These are phyloP conservation scores for Microcebus lehilahytsara DNA, from an alignment of 2,113 vertebrate genomes.

Conservation along the genomic window DNA sequence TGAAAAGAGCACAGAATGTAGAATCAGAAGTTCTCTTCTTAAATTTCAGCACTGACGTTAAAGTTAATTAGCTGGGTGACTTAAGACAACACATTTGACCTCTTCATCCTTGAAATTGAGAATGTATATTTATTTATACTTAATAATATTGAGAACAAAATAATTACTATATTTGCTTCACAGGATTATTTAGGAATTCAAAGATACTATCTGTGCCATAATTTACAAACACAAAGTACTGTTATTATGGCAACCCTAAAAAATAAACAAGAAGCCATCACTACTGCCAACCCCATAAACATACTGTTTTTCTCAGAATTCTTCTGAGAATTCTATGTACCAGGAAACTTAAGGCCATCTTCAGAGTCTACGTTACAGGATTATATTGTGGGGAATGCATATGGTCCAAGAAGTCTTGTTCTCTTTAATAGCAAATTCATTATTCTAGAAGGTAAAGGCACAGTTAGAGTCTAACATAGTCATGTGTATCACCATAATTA, in stretches of 20 bases:
- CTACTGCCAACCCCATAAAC: background rate
- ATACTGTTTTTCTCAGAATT: background rate
- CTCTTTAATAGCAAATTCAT: background rate
- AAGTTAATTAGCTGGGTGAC: background rate
- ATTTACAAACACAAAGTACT: background rate
- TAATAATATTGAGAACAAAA: background rate
- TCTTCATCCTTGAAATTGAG: background rate
- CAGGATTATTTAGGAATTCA: background rate
- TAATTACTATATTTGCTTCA: background rate
- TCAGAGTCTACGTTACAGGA: background rate
- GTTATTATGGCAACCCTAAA: background rate
- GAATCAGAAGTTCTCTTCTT: background rate
- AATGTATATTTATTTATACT: background rate
- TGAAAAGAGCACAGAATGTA: background rate
- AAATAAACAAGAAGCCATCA: constrained; percentile 3
- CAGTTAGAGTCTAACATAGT: background rate
- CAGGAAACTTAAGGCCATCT: background rate
- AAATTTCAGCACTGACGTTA: background rate
- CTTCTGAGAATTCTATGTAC: background rate
- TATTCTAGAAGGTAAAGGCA: background rate
- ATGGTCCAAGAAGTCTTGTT: background rate
- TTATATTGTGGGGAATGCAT: background rate
- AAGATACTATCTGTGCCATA: background rate
- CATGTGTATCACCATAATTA: background rate
- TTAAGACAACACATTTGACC: background rate